A percentile compares a stretch with the other conserved stretches of the same genome.
phyloP scores from a whole-genome alignment of 35 echinoderm and acorn worm species.

The Antedon bifida region DNA sequence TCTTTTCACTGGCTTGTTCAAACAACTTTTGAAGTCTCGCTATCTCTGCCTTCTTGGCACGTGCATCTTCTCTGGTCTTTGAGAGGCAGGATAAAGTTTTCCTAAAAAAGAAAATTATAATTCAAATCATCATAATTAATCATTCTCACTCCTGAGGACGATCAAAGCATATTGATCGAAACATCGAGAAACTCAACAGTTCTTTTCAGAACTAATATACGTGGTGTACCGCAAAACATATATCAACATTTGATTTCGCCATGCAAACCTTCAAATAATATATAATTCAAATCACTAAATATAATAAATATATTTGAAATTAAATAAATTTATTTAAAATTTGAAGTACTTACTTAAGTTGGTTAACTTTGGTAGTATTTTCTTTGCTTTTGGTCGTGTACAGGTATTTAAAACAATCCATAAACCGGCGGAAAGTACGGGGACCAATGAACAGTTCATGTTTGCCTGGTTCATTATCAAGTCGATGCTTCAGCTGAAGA shows the following conservation, averaged over 20 bases:
- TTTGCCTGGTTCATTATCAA: conserved; percentile 45
- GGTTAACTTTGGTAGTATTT: conserved; percentile 66
- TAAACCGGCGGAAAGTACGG: conserved; percentile 78
- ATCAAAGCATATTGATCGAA: no score
- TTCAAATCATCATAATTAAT: no score
- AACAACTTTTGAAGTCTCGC: conserved; percentile 57
- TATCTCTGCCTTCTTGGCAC: conserved; percentile 67
- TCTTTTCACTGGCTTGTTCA: conserved; percentile 58
- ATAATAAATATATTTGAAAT: no score
- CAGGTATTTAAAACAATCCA: conserved; percentile 88
- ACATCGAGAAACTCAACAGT: no score
- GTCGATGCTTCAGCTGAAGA: conserved; percentile 42
- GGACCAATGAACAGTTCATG: conserved; percentile 88
- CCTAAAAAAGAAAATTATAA: background rate
- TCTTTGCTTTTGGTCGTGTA: conserved; percentile 73
- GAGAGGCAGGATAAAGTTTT: conserved; percentile 66
- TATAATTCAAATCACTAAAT: no score
- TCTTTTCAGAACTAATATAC: no score
- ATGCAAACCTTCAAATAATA: no score
- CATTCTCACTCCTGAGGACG: no score
- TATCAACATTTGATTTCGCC: no score
- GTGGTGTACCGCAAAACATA: no score
- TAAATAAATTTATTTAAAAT: no score
- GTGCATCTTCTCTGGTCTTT: conserved; percentile 64
- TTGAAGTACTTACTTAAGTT: conserved; percentile 40